Percentiles rank a stretch among this genome's conserved stretches.
Conservation (phyloP, 2,888 invertebrate genomes). For the Hartigia nigra region DNA sequence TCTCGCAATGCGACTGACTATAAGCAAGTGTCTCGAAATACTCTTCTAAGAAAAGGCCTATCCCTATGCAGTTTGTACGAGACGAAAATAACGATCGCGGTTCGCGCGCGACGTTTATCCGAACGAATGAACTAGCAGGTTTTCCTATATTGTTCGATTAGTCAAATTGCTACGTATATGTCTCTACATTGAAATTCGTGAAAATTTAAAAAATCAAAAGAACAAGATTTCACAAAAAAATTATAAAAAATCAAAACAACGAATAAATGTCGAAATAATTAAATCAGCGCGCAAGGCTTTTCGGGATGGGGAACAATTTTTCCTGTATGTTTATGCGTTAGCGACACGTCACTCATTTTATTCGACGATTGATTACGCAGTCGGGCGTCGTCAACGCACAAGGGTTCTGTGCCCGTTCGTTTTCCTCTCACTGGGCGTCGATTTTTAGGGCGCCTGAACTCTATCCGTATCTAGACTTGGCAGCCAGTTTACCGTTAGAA, state of each 20-base stretch:
- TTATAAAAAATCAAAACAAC: background rate
- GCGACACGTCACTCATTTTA: background rate
- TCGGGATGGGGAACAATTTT: background rate
- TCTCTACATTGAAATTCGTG: no score
- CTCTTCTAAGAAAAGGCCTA: background rate
- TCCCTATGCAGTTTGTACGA: background rate
- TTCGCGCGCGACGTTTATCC: background rate
- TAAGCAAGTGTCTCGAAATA: background rate
- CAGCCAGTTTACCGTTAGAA: conserved; percentile 14
- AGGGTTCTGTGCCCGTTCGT: background rate
- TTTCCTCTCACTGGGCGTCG: background rate
- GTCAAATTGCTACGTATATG: background rate
- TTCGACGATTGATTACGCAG: background rate
- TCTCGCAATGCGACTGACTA: conserved; percentile 25
- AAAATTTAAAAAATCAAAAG: no score
- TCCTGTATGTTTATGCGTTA: no score
- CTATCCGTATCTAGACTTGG: background rate
- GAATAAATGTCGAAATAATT: background rate
- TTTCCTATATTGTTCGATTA: background rate
- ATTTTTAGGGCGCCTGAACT: background rate
- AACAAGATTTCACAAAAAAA: background rate
- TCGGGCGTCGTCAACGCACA: background rate
- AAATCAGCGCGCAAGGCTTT: background rate
- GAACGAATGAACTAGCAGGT: background rate
- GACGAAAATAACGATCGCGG: background rate